Conservation (phyloP, 2,113 vertebrate species). For the Herpetotheres cachinnans region DNA sequence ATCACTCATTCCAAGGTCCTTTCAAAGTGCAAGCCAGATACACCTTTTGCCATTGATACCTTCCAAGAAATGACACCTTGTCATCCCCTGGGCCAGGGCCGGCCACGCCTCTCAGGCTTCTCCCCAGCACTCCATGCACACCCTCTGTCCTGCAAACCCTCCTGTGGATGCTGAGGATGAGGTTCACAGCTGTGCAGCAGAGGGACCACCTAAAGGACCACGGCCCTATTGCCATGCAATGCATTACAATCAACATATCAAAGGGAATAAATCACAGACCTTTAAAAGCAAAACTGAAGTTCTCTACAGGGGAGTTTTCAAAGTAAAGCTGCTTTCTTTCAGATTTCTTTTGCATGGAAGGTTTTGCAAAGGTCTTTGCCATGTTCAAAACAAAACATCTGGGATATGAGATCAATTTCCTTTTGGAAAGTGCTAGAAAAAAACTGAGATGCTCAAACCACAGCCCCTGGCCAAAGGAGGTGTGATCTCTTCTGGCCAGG, state of each 20-base stretch:
- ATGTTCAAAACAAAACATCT: background rate
- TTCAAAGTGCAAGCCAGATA: background rate
- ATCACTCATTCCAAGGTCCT: background rate
- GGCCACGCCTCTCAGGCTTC: background rate
- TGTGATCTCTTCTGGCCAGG: background rate
- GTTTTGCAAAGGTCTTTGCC: background rate
- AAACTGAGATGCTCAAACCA: accelerated
- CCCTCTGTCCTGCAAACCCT: background rate
- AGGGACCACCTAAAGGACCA: background rate
- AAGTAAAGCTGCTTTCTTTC: background rate
- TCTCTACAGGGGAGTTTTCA: background rate
- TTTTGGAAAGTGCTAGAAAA: background rate
- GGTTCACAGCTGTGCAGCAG: background rate
- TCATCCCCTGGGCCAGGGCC: background rate
- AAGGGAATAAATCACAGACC: background rate
- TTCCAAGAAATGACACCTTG: background rate
- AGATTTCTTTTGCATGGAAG: background rate
- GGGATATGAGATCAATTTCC: background rate
- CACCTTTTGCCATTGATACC: accelerated
- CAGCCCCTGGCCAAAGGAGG: background rate
- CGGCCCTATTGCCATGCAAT: background rate
- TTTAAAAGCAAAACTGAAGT: background rate
- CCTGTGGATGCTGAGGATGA: background rate
- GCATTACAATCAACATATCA: background rate
- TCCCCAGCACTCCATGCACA: accelerated